These are phyloP conservation scores for Musca vetustissima DNA, from an alignment of 1,140 invertebrate genomes.

Conservation along the genomic window DNA sequence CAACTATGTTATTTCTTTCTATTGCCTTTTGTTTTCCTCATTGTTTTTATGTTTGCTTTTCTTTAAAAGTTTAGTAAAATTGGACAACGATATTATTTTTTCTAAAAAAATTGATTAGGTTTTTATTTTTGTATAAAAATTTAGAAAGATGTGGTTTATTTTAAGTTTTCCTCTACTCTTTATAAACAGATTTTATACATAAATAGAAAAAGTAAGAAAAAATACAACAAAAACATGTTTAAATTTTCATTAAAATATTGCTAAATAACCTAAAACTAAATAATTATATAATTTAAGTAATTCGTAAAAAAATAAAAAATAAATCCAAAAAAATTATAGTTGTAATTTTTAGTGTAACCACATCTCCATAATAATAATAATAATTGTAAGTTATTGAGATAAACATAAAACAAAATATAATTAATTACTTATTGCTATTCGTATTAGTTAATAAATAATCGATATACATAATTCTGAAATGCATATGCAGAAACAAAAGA, in stretches of 20 bases:
- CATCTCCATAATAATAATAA: not conserved
- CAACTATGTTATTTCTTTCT: not conserved
- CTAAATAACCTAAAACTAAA: not conserved
- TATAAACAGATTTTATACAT: not conserved
- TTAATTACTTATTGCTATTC: slow-evolving; percentile 15
- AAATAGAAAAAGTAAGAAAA: not conserved
- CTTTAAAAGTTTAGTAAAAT: not conserved
- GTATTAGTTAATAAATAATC: slow-evolving; percentile 20
- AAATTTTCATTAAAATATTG: slow-evolving; percentile 1
- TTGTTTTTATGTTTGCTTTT: too few species aligned
- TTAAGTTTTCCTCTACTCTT: not conserved
- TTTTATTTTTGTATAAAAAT: slow-evolving; percentile 19
- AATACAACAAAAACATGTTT: too few species aligned
- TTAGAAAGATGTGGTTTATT: slow-evolving; percentile 1
- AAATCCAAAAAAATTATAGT: slow-evolving; percentile 6
- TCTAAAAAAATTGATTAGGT: not conserved
- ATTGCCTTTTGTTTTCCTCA: not conserved
- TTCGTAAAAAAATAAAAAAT: not conserved
- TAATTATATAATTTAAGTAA: too few species aligned
- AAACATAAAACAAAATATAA: not conserved
- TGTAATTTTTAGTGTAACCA: slow-evolving; percentile 8
- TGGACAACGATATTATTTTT: slow-evolving; percentile 4
- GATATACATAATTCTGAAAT: slow-evolving; percentile 14
- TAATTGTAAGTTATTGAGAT: not conserved
- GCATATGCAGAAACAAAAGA: slow-evolving; percentile 10